Evolutionary conservation across 2,113 vertebrate genomes (phyloP).

Genomic region (Psettodes erumei): DNA sequence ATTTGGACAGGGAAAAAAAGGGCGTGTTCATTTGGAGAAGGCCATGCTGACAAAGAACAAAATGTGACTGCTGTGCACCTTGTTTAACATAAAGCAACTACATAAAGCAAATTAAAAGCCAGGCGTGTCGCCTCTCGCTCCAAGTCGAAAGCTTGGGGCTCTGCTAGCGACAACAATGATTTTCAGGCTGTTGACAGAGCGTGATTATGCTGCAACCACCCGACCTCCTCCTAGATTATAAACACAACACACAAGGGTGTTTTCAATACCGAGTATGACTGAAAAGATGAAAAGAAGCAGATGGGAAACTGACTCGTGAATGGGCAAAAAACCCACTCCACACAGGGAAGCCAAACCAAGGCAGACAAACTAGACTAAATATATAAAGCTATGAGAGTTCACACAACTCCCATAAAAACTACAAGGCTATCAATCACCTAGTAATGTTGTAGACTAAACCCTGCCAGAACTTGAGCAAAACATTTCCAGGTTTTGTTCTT

Average conservation of each 20-base stretch:
- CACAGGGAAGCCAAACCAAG: background rate
- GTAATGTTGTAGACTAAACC: background rate
- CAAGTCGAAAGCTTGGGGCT: conserved; percentile 22
- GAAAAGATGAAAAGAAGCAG: conserved; percentile 18
- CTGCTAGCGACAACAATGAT: conserved; percentile 56
- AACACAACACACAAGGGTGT: conserved; percentile 34
- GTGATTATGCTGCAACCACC: conserved; percentile 35
- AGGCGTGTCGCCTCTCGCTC: conserved; percentile 32
- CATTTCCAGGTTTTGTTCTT: background rate
- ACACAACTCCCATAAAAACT: background rate
- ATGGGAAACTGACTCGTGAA: background rate
- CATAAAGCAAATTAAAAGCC: conserved; percentile 27
- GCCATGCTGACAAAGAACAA: background rate
- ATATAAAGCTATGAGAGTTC: background rate
- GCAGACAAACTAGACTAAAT: background rate
- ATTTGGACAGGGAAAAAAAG: background rate
- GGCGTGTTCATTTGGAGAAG: background rate
- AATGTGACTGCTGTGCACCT: background rate
- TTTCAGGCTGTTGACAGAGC: conserved; percentile 58
- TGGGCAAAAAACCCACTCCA: background rate
- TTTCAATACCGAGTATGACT: conserved; percentile 19
- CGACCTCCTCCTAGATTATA: conserved; percentile 49
- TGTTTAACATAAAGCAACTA: conserved; percentile 36
- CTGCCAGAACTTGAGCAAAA: background rate
- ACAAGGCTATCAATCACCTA: background rate